A percentile compares a stretch with the other conserved stretches of the same genome.
Evolutionary conservation across 2,888 invertebrate genomes (phyloP).

Genomic region (Melinopterus prodromus): DNA sequence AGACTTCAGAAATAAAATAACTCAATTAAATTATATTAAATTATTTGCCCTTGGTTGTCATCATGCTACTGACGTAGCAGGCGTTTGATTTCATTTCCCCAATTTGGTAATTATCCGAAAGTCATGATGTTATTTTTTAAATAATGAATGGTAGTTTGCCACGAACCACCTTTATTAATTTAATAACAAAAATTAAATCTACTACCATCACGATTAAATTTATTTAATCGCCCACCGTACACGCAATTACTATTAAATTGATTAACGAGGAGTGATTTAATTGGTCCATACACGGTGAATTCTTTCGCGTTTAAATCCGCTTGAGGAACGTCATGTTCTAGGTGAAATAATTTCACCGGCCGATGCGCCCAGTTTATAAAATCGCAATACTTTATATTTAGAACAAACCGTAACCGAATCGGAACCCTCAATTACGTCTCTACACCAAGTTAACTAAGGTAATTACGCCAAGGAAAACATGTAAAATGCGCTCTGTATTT

Average conservation of each 20-base stretch:
- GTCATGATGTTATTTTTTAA: too few relatives aligned
- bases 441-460: background rate
- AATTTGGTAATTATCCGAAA: too few relatives aligned
- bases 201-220: background rate
- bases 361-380: background rate
- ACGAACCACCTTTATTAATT: too few relatives aligned
- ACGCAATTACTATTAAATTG: conserved; percentile 4
- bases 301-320: background rate
- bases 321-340: background rate
- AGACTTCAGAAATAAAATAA: too few relatives aligned
- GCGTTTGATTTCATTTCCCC: too few relatives aligned
- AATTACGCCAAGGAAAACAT: background rate
- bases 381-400: background rate
- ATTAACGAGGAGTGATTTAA: conserved; percentile 4
- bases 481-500: background rate
- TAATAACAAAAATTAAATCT: too few relatives aligned
- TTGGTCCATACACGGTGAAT: background rate
- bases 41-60: too few relatives aligned
- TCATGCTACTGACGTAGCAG: too few relatives aligned
- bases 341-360: background rate
- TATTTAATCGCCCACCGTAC: background rate
- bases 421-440: background rate
- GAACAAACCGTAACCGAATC: conserved; percentile 4
- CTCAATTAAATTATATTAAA: too few relatives aligned
- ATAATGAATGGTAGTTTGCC: too few relatives aligned